Conservation (phyloP, 2,113 vertebrate species). For the Marcusenius ussheri region DNA sequence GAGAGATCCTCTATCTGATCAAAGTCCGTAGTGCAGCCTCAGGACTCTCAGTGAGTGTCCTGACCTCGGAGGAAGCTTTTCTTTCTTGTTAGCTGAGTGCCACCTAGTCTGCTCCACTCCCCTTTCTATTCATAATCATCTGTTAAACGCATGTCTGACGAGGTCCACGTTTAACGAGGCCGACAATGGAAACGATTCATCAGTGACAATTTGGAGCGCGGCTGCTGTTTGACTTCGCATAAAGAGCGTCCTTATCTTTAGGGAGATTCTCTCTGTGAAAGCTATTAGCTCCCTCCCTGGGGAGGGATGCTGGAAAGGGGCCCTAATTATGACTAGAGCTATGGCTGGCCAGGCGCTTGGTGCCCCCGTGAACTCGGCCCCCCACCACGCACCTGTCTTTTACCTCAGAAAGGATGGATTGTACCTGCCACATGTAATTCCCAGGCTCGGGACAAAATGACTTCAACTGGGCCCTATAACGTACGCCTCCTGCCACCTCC, state of each 20-base stretch:
- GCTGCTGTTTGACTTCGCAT: conserved; percentile 14
- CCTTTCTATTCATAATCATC: conserved; percentile 5
- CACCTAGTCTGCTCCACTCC: background rate
- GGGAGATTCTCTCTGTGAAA: conserved; percentile 7
- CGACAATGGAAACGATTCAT: conserved; percentile 15
- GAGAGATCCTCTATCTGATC: background rate
- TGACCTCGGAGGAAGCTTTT: background rate
- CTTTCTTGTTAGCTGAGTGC: background rate
- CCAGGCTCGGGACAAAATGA: background rate
- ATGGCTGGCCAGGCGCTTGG: background rate
- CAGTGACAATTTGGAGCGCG: background rate
- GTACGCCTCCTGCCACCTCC: background rate
- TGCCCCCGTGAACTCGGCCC: background rate
- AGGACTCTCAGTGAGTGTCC: background rate
- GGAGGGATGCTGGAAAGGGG: background rate
- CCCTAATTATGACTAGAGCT: background rate
- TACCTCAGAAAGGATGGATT: background rate
- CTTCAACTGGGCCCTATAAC: background rate
- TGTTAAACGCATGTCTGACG: conserved; percentile 27
- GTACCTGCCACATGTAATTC: background rate
- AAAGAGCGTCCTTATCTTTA: background rate
- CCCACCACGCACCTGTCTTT: background rate
- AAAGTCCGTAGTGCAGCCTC: background rate
- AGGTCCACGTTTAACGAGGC: conserved; percentile 5
- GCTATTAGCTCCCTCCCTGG: background rate